Conservation (phyloP, 2,888 invertebrate genomes). For the Abrostola tripartita region DNA sequence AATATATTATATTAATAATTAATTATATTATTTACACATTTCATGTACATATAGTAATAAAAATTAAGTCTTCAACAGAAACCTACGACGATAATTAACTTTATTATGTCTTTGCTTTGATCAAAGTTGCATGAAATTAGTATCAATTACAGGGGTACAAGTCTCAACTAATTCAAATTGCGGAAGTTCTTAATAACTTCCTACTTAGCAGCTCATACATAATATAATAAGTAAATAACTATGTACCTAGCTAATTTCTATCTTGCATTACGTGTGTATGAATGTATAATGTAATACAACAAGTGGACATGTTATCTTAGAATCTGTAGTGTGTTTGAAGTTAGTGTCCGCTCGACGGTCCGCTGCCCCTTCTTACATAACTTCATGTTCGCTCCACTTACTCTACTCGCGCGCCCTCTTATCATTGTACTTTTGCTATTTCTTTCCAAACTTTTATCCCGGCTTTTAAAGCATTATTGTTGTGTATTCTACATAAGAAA, state of each 20-base stretch:
- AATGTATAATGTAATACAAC: constrained; percentile 9
- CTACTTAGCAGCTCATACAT: constrained; percentile 40
- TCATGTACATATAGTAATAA: too few species aligned
- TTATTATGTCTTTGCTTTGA: constrained; percentile 13
- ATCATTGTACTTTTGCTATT: constrained; percentile 45
- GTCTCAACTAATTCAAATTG: constrained; percentile 31
- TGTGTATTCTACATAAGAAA: constrained; percentile 13
- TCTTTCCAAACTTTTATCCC: constrained; percentile 36
- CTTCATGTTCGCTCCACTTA: constrained; percentile 46
- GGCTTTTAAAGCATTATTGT: constrained; percentile 20
- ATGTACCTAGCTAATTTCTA: constrained; percentile 40
- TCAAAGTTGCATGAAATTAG: constrained; percentile 27
- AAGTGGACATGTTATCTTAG: constrained; percentile 40
- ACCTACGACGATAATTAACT: constrained; percentile 4
- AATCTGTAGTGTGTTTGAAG: constrained; percentile 44
- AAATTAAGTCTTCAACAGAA: too few species aligned
- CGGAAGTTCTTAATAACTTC: constrained; percentile 54
- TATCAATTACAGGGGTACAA: constrained; percentile 34
- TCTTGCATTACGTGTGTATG: constrained; percentile 39
- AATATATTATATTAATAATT: too few species aligned
- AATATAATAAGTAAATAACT: constrained; percentile 30
- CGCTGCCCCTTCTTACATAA: constrained; percentile 50
- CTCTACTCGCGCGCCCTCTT: constrained; percentile 34
- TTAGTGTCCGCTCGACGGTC: constrained; percentile 30
- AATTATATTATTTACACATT: not conserved